Conservation (phyloP, 2,113 vertebrate genomes). For the Mirza zaza region DNA sequence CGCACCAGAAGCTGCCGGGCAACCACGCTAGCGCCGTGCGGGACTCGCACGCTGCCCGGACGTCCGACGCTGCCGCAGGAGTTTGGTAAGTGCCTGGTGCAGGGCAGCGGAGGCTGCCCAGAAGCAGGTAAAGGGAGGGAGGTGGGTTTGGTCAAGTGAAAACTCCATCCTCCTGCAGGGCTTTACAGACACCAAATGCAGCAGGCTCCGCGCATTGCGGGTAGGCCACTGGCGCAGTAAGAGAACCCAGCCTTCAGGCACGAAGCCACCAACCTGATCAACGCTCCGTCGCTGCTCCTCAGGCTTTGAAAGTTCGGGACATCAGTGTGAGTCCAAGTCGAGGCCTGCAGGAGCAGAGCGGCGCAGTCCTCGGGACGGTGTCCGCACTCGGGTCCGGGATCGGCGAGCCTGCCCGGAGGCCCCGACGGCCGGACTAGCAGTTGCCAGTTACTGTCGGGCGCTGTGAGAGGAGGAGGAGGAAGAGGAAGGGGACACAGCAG, state of each 20-base stretch:
- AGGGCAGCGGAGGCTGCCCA: neutral
- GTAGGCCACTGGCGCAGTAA: neutral
- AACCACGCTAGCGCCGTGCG: neutral
- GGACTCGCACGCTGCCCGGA: neutral
- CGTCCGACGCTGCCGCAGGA: neutral
- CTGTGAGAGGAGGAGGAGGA: neutral
- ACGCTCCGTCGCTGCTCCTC: neutral
- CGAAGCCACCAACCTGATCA: neutral
- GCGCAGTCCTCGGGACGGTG: neutral
- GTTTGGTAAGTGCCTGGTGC: neutral
- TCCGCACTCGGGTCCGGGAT: neutral
- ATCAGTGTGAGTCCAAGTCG: neutral
- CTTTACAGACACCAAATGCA: neutral
- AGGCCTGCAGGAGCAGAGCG: neutral
- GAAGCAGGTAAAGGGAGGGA: neutral
- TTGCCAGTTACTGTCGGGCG: neutral
- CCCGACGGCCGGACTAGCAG: neutral
- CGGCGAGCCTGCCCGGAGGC: neutral
- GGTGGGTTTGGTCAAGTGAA: neutral
- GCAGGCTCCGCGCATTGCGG: neutral
- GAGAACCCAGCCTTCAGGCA: neutral
- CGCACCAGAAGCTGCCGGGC: neutral
- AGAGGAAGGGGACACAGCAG: neutral
- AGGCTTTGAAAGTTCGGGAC: neutral
- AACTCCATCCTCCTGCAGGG: neutral